Evolutionary conservation across 2,888 invertebrate genomes (phyloP).

Genomic region (Chrysodeixis includens): DNA sequence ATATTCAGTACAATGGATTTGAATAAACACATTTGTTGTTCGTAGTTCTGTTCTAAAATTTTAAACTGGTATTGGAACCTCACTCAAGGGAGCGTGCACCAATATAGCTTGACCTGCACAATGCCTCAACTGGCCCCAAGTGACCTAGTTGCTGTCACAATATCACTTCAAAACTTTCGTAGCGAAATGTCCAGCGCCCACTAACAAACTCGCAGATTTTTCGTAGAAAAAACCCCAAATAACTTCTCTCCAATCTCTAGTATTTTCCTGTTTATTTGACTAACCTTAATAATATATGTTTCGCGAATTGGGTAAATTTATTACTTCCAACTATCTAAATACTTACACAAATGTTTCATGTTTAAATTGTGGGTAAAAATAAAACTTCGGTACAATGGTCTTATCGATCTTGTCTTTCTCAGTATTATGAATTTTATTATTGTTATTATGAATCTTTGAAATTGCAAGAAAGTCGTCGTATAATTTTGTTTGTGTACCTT

Average conservation of each 20-base stretch:
- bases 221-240: not conserved
- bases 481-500: not conserved
- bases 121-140: not conserved
- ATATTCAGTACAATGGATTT: not conserved
- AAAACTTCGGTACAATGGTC: constrained; percentile 1
- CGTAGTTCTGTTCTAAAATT: not conserved
- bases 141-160: not conserved
- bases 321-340: not conserved
- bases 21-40: not conserved
- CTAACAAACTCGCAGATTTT: not conserved
- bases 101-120: constrained; percentile 5
- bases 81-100: not conserved
- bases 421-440: too few relatives aligned
- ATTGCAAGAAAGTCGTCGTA: too few relatives aligned
- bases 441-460: too few relatives aligned
- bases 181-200: not conserved
- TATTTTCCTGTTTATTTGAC: not conserved
- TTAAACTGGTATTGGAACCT: not conserved
- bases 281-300: not conserved
- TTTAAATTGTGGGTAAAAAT: not conserved
- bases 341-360: not conserved
- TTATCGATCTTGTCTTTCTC: too few relatives aligned
- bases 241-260: too few relatives aligned
- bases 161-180: not conserved
- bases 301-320: not conserved